Evolutionary conservation across 2,888 invertebrate genomes (phyloP).

Genomic region (Acrobeloides nanus): DNA sequence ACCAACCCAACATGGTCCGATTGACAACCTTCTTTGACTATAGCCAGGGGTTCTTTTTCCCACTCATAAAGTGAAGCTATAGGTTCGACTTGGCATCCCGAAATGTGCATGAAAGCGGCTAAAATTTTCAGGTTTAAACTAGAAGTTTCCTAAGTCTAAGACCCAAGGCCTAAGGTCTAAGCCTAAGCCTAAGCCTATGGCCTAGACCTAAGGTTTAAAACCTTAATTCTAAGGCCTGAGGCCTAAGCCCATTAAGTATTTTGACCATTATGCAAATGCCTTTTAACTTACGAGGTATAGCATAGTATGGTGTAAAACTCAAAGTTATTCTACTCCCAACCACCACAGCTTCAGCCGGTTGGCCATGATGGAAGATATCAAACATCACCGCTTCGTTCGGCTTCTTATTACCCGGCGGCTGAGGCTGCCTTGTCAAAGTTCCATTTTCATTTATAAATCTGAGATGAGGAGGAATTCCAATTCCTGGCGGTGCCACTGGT

Average conservation of each 20-base stretch:
- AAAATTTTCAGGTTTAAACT: too few relatives aligned
- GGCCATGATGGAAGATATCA: slow-evolving; percentile 52
- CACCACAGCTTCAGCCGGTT: slow-evolving; percentile 52
- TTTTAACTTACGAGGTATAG: slow-evolving; percentile 44
- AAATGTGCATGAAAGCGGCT: slow-evolving; percentile 49
- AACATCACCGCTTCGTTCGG: slow-evolving; percentile 41
- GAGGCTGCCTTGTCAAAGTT: too few relatives aligned
- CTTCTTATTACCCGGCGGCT: slow-evolving; percentile 2
- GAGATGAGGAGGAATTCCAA: too few relatives aligned
- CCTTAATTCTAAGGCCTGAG: too few relatives aligned
- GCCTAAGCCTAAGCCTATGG: too few relatives aligned
- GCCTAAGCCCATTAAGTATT: too few relatives aligned
- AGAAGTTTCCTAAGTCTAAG: too few relatives aligned
- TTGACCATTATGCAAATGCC: too few relatives aligned
- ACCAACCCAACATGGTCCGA: slow-evolving; percentile 53
- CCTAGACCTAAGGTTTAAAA: too few relatives aligned
- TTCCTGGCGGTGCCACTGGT: slow-evolving; percentile 7
- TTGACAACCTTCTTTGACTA: slow-evolving; percentile 42
- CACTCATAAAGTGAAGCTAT: slow-evolving; percentile 48
- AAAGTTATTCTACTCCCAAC: slow-evolving; percentile 51
- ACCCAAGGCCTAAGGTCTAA: too few relatives aligned
- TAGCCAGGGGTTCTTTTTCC: slow-evolving; percentile 52
- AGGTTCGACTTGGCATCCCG: slow-evolving; percentile 53
- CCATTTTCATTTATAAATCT: too few relatives aligned
- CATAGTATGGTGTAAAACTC: slow-evolving; percentile 49